Evolutionary conservation across 2,113 vertebrate genomes (phyloP), one percentile per base, ranked within the genome.

Genomic region (Ondatra zibethicus): DNA sequence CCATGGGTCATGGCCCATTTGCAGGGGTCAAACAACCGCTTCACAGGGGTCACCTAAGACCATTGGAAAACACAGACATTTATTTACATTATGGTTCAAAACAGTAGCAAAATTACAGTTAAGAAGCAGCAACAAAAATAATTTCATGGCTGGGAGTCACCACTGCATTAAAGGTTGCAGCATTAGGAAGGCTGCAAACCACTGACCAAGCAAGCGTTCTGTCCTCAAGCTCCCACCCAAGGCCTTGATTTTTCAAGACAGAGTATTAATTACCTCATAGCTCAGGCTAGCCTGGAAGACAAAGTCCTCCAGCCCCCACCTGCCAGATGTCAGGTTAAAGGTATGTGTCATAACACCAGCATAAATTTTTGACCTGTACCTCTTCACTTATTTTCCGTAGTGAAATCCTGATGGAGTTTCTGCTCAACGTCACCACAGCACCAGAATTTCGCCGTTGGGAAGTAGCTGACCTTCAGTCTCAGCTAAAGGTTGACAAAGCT

Each of bases 341-440:
- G 31, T 70, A 4, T 36, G 23, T 17, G 21, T n/a, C 36, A 29
- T 27, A n/a, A 13, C 36, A 16, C 23, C 13, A 36, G 68, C 27
- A 5, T 39, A 58, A 7, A 27, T 13, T 39, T 73, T 94, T 89
- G 47, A 94, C 94, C 17, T 47, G 1, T 94, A 21, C 76, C 45
- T 47, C 76, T 33, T 75, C 55, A 31, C 75, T 11, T 61, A 31
- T 95, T 77, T 36, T 72, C 98, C 42, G 11, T 97, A 99, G 99
- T 63, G 99, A 99, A 88, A 99, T 99, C 4, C 99, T 99, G 68
- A 99, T 99, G 99, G 99, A 99, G 97, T 99, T 99, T 98, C 98
- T 99, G 96, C 99, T 99, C 96, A 99, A 99, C 29, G 99, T 99
- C 96, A 99, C 99, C 45, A 99, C 99, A 29, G 99, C 99, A 14